These are phyloP conservation scores for Platycheirus albimanus DNA, from an alignment of 2,888 invertebrate species.

Conservation along the genomic window DNA sequence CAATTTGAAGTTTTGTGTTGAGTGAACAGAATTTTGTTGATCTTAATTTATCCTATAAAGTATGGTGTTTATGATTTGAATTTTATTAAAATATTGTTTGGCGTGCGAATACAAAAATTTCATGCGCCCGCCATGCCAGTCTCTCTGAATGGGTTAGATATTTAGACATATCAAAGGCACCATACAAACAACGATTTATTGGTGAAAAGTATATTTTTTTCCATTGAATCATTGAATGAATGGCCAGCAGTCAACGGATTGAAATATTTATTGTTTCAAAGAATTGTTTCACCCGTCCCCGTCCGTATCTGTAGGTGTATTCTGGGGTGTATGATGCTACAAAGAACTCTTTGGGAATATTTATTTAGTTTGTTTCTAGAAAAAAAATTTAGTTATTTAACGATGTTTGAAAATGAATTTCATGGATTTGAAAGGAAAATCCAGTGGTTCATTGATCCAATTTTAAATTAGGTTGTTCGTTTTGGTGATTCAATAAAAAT, in stretches of 20 bases:
- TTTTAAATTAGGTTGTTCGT: slow-evolving; percentile 41
- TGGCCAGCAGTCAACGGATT: slow-evolving; percentile 19
- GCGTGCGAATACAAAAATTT: slow-evolving; percentile 51
- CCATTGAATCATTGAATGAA: background rate
- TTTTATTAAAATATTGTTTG: slow-evolving; percentile 27
- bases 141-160: background rate
- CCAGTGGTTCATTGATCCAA: slow-evolving; percentile 34
- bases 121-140: too few species aligned
- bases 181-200: slow-evolving; percentile 20
- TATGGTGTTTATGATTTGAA: slow-evolving; percentile 17
- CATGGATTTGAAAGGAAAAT: slow-evolving; percentile 3
- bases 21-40: slow-evolving; percentile 6
- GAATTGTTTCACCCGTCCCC: background rate
- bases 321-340: background rate
- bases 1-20: too few species aligned
- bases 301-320: background rate
- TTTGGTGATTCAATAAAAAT: slow-evolving; percentile 55
- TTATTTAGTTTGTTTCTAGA: slow-evolving; percentile 8
- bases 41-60: slow-evolving; percentile 7
- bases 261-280: slow-evolving; percentile 14
- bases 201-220: background rate
- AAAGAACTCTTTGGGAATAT: slow-evolving; percentile 14
- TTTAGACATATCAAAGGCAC: background rate
- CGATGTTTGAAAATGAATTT: background rate
- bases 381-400: slow-evolving; percentile 8